These are phyloP conservation scores for Cataglyphis livida DNA, from an alignment of 2,888 invertebrate species.

Conservation along the genomic window DNA sequence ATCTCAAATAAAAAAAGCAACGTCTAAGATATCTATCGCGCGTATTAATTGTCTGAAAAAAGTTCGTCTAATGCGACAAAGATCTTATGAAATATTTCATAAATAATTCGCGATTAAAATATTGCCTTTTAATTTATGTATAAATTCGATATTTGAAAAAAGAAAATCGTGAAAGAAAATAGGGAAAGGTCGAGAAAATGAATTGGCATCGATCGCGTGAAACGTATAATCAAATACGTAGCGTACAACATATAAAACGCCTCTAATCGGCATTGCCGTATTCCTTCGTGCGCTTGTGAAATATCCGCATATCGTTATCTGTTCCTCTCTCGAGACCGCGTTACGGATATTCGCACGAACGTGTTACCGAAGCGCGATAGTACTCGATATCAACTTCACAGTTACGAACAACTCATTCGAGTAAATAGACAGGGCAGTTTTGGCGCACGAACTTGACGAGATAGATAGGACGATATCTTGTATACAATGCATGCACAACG, in stretches of 20 bases:
- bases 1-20: not conserved
- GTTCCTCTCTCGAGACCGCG: constrained; percentile 28
- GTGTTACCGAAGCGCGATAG: constrained; percentile 25
- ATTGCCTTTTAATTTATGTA: not conserved
- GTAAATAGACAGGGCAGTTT: constrained; percentile 36
- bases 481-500: not conserved
- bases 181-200: constrained; percentile 10
- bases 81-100: not conserved
- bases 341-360: constrained; percentile 45
- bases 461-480: not conserved
- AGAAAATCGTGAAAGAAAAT: constrained; percentile 4
- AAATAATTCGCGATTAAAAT: not conserved
- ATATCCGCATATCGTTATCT: constrained; percentile 39
- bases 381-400: constrained; percentile 38
- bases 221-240: constrained; percentile 27
- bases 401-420: constrained; percentile 22
- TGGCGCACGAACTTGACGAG: constrained; percentile 3
- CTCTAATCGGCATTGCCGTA: constrained; percentile 13
- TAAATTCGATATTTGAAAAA: not conserved
- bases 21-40: too few relatives aligned
- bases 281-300: not conserved
- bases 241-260: constrained; percentile 5
- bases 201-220: constrained; percentile 36
- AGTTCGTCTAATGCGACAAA: not conserved
- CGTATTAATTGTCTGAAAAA: not conserved